Percentiles rank a stretch among this genome's conserved stretches.
phyloP scores from a whole-genome alignment of 1,140 invertebrate species.

The Eurosta solidaginis region DNA sequence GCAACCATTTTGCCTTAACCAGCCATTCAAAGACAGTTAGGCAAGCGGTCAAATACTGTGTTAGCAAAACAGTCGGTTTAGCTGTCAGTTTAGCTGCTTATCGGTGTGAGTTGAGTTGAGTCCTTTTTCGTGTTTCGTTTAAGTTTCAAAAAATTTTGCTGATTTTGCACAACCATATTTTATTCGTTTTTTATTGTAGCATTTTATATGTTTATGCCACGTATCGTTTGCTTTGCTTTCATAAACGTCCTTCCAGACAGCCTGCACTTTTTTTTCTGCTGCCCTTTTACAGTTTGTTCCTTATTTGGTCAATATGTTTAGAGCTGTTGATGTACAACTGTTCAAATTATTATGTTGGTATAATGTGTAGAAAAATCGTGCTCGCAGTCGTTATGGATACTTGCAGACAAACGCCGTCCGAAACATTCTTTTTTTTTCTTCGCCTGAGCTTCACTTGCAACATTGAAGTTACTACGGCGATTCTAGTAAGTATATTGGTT shows the following conservation, averaged over 20 bases:
- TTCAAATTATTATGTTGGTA: constrained; percentile 18
- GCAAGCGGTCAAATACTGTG: neutral
- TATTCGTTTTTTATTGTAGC: constrained; percentile 10
- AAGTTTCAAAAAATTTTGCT: neutral
- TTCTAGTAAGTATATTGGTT: neutral
- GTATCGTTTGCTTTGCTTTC: neutral
- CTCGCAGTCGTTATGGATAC: constrained; percentile 10
- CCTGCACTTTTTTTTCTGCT: neutral
- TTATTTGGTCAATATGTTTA: constrained; percentile 16
- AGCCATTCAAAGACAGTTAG: neutral
- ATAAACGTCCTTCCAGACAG: neutral
- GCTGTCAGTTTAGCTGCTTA: neutral
- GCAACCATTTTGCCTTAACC: neutral
- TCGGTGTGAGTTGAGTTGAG: neutral
- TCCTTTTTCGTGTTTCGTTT: neutral
- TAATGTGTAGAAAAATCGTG: neutral
- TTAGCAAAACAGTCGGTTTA: neutral
- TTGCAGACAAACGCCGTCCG: neutral
- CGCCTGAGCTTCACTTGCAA: neutral
- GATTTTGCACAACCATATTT: neutral
- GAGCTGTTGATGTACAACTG: constrained; percentile 24
- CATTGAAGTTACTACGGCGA: neutral
- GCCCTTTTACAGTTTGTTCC: neutral
- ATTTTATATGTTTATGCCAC: constrained; percentile 1
- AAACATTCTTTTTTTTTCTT: neutral